phyloP scores from a whole-genome alignment of 2,113 vertebrate species.

The Podarcis muralis region DNA sequence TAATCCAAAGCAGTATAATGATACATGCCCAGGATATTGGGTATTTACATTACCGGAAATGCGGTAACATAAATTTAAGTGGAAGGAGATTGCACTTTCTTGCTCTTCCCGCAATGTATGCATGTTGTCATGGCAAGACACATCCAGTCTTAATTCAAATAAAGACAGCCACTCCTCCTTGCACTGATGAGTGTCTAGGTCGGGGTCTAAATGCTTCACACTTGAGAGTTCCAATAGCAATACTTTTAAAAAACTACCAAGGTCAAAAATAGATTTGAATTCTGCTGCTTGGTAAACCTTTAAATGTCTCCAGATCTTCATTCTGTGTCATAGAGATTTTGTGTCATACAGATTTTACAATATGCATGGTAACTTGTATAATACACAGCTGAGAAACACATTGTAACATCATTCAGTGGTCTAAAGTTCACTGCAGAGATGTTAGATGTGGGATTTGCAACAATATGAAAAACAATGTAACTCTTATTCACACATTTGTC shows the following conservation, averaged over 20 bases:
- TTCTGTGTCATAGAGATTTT: not conserved
- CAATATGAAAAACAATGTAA: constrained; percentile 25
- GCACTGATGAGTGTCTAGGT: too few relatives aligned
- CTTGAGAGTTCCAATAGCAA: not conserved
- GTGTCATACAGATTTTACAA: not conserved
- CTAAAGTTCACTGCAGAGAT: not conserved
- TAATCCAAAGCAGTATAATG: not conserved
- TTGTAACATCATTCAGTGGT: not conserved
- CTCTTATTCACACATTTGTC: not conserved
- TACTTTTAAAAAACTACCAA: not conserved
- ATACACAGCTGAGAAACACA: not conserved
- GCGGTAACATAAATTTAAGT: not conserved
- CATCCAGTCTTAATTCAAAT: not conserved
- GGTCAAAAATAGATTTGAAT: not conserved
- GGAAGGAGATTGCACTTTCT: too few relatives aligned
- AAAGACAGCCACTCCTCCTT: not conserved
- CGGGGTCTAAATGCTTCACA: not conserved
- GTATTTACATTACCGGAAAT: not conserved
- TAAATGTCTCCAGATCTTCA: not conserved
- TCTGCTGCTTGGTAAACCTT: not conserved
- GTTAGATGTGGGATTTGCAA: not conserved
- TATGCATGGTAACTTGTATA: not conserved
- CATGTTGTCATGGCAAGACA: not conserved
- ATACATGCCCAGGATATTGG: not conserved
- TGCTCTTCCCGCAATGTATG: not conserved